Evolutionary conservation across 2,113 vertebrate species (phyloP).

Genomic region (Pipa parva): DNA sequence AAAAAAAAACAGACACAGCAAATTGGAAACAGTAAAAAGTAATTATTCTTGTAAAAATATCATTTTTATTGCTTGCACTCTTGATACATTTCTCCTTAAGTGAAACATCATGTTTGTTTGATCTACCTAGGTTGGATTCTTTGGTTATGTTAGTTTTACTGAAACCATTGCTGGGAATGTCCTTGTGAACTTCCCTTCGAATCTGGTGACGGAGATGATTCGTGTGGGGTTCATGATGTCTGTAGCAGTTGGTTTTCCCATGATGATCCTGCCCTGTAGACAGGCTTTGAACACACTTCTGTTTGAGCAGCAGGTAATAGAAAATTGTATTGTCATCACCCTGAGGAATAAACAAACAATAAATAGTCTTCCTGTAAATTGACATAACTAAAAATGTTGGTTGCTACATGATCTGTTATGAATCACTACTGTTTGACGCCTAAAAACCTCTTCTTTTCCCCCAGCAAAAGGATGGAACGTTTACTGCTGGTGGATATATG

Average conservation of each 20-base stretch:
- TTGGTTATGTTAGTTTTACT: slow-evolving; percentile 93
- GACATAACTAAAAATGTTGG: not conserved
- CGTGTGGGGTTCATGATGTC: slow-evolving; percentile 97
- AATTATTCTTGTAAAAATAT: too few species aligned
- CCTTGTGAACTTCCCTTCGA: slow-evolving; percentile 95
- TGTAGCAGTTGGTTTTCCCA: slow-evolving; percentile 91
- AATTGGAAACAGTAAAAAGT: too few species aligned
- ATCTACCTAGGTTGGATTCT: slow-evolving; percentile 83
- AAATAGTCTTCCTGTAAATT: too few species aligned
- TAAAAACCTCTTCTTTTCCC: slow-evolving; percentile 11
- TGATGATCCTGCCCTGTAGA: slow-evolving; percentile 96
- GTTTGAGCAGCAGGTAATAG: slow-evolving; percentile 90
- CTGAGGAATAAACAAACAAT: not conserved
- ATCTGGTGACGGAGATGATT: slow-evolving; percentile 92
- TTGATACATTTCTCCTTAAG: not conserved
- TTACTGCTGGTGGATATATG: slow-evolving; percentile 93
- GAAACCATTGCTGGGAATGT: slow-evolving; percentile 91
- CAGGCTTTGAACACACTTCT: slow-evolving; percentile 96
- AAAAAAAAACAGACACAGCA: too few species aligned
- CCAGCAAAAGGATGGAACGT: slow-evolving; percentile 95
- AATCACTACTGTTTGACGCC: too few species aligned
- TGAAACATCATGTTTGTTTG: not conserved
- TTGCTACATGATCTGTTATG: too few species aligned
- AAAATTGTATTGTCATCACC: too few species aligned
- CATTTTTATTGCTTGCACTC: not conserved